Evolutionary conservation across 2,888 invertebrate species (phyloP), one percentile per base, ranked within the genome.

Genomic region (Cerastis rubricosa): DNA sequence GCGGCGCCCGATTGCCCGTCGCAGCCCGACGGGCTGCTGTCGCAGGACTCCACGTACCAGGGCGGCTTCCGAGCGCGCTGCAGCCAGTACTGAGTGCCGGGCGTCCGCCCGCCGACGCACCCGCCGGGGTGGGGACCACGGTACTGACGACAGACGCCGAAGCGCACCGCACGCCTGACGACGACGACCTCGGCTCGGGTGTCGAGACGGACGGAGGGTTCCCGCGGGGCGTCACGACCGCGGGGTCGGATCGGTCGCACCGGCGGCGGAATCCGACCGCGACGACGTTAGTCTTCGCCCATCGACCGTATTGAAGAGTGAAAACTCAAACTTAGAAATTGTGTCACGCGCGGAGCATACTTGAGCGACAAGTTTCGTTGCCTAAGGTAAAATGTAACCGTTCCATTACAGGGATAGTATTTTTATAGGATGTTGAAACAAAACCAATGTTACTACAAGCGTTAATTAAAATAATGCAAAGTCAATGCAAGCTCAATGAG

Each of bases 11-110:
- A 99, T 94, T 98, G 98, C 94, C 98, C 98, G 92, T 99, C 99
- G 71, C 99, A 99, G 97, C 98, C 99, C 97, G 99, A 99, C 94
- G 99, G 99, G 75, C 97, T 99, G 91, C 97, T 99, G 90, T 99
- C 99, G 70, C 99, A 99, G 97, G 99, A 99, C 95, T 98, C 98
- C 66, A 98, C 98, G 87, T 98, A 98, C 96, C 98, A 98, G 95
- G 98, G 98, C 91, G 97, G 95, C 95, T 97, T 96, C 97, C 97
- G 95, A 94, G 97, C 95, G 97, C 97, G 95, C 97, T 97, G 97
- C 95, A 97, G 97, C 92, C 98, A 98, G 95, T 98, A 98, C 97
- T 98, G 98, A 98, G 97, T 98, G 91, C 94, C 99, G 99, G 87
- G 99, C 92, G 87, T 85, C 84, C 87, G 86, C 86, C 87, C 88